phyloP scores from a whole-genome alignment of 2,113 vertebrate species.

The Pan paniscus region DNA sequence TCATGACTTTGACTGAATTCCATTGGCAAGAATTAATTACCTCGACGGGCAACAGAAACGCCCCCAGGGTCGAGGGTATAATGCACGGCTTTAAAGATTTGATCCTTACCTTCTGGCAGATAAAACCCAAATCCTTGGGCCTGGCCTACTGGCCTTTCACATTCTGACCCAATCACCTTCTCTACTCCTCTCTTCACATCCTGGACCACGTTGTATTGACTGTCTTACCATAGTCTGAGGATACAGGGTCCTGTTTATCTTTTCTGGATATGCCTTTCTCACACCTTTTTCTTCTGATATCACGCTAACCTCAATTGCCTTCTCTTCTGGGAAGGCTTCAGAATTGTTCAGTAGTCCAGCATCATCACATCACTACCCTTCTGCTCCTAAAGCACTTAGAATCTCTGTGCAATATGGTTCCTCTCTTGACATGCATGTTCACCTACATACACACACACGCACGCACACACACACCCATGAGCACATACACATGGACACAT shows the following conservation, averaged over 20 bases:
- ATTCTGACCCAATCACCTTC: fast-evolving
- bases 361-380: not conserved
- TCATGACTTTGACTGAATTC: not conserved
- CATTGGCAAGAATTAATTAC: not conserved
- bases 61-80: fast-evolving
- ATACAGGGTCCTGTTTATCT: not conserved
- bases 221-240: not conserved
- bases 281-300: not conserved
- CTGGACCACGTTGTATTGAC: not conserved
- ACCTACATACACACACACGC: not conserved
- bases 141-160: not conserved
- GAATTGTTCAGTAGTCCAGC: not conserved
- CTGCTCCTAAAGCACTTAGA: not conserved
- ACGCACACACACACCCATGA: not conserved
- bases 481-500: not conserved
- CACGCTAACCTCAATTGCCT: not conserved
- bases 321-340: not conserved
- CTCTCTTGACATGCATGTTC: not conserved
- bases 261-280: not conserved
- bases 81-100: not conserved
- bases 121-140: not conserved
- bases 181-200: not conserved
- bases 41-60: not conserved
- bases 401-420: not conserved
- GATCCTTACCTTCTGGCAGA: not conserved